Base-by-base conservation (phyloP, 2,888 invertebrate species). In the Meliscaeva auricollis region DNA sequence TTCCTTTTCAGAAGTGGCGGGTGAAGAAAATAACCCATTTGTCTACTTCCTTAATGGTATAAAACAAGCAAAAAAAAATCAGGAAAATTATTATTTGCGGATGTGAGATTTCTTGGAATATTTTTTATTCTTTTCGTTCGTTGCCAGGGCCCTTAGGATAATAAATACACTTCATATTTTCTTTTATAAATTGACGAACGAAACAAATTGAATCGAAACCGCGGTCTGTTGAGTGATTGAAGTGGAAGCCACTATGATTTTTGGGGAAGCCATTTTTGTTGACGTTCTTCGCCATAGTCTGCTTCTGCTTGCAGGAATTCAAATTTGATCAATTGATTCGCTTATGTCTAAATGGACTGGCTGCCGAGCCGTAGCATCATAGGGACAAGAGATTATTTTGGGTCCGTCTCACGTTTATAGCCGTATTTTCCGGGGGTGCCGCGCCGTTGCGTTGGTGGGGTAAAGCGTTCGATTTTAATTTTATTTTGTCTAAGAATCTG, bases 81-180 rank as follows among this genome's bases (percentile, higher is more conserved):
- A n/a, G n/a, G 15, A 60, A 50, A 58, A 75, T 68, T 68, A 68
- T 58, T 68, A 58, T 30, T 76, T 46, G 44, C 66, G 54, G 54
- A 73, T 68, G 38, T 38, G 17, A 56, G 66, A 38, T 46, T 64
- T 56, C 56, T 8, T 38, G 41, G 22, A n/a, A 20, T 13, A 7
- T 7, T 38, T 41, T n/a, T 30, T n/a, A 17, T 11, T 56, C 15
- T 75, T 75, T 66, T 56, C 58, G 8, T 56, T 15, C 9, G 15
- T 41, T 38, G 38, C 15, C 15, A n/a, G 54, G 32, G 44, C 32
- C 17, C 26, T 54, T 38, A 35, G 3, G 15, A 60, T 38, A 41
- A 69, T 17, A 60, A 60, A 60, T 68, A 38, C 17, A 38, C 38
- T 38, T 38, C 11, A 38, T 13, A 38, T 32, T 52, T 74, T 35